Evolutionary conservation across 2,797 vertebrate genomes (phyloP).

Genomic region (Poecilia gillii): DNA sequence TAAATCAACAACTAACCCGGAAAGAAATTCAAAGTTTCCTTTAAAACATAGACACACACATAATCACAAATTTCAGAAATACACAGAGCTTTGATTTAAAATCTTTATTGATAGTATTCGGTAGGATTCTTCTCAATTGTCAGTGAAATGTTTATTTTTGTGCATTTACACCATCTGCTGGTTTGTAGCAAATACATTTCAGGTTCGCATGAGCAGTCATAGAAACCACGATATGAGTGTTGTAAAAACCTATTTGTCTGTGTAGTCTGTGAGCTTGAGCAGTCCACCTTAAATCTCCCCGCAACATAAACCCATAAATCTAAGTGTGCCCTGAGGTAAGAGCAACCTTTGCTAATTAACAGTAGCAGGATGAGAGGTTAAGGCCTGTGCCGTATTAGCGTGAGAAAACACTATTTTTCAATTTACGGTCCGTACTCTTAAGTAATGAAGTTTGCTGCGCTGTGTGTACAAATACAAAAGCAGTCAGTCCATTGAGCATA

Average conservation of each 20-base stretch:
- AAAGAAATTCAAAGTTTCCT: conserved; percentile 29
- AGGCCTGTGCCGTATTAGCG: conserved; percentile 77
- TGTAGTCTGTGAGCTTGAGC: conserved; percentile 39
- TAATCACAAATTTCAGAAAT: not conserved
- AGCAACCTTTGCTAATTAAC: conserved; percentile 82
- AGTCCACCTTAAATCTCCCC: conserved; percentile 62
- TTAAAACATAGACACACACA: conserved; percentile 20
- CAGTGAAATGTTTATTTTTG: not conserved
- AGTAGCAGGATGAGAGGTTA: conserved; percentile 79
- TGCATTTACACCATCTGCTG: conserved; percentile 7
- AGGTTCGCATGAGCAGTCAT: conserved; percentile 1
- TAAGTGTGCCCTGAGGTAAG: conserved; percentile 78
- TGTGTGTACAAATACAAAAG: conserved; percentile 43
- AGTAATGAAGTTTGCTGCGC: conserved; percentile 55
- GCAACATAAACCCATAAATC: conserved; percentile 82
- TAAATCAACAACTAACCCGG: conserved; percentile 37
- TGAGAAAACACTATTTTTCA: conserved; percentile 83
- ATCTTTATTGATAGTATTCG: not conserved
- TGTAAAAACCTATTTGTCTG: conserved; percentile 48
- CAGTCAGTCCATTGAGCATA: conserved; percentile 15
- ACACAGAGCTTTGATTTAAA: not conserved
- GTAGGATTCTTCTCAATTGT: not conserved
- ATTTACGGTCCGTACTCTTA: conserved; percentile 63
- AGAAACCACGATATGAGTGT: not conserved
- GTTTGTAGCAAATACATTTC: conserved; percentile 13